Conservation (phyloP, 2,797 vertebrate genomes). For the Muraenolepis orangiensis region DNA sequence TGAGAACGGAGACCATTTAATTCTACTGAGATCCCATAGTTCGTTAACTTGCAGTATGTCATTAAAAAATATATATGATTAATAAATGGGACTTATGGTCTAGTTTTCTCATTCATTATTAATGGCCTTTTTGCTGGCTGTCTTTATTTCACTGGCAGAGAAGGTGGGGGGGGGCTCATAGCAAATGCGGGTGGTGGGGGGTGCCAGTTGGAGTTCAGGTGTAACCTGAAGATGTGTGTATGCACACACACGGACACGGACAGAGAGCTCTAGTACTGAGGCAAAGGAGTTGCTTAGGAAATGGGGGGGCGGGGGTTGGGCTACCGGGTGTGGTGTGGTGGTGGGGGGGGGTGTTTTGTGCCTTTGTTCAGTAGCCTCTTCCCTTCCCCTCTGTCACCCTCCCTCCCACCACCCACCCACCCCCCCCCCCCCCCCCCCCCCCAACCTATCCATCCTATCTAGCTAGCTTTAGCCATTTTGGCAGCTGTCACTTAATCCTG, state of each 20-base stretch:
- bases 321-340: slow-evolving; percentile 3
- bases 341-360: slow-evolving; percentile 39
- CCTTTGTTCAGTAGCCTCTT: slow-evolving; percentile 74
- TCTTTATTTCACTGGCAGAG: not conserved
- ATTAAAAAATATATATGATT: not conserved
- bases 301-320: not conserved
- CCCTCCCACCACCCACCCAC: slow-evolving; percentile 48
- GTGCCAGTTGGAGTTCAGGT: not conserved
- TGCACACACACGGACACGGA: too few species aligned
- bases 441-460: slow-evolving; percentile 54
- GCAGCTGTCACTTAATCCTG: slow-evolving; percentile 86
- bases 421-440: slow-evolving; percentile 51
- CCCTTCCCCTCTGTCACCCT: slow-evolving; percentile 54
- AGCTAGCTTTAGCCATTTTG: slow-evolving; percentile 76
- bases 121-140: not conserved
- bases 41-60: not conserved
- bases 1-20: not conserved
- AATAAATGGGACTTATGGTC: not conserved
- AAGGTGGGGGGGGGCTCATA: not conserved
- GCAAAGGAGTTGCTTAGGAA: not conserved
- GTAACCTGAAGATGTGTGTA: not conserved
- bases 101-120: not conserved
- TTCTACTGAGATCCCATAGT: not conserved
- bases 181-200: not conserved
- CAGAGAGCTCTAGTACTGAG: not conserved